phyloP scores from a whole-genome alignment of 2,113 vertebrate genomes.

The Sinocyclocheilus rhinocerous region DNA sequence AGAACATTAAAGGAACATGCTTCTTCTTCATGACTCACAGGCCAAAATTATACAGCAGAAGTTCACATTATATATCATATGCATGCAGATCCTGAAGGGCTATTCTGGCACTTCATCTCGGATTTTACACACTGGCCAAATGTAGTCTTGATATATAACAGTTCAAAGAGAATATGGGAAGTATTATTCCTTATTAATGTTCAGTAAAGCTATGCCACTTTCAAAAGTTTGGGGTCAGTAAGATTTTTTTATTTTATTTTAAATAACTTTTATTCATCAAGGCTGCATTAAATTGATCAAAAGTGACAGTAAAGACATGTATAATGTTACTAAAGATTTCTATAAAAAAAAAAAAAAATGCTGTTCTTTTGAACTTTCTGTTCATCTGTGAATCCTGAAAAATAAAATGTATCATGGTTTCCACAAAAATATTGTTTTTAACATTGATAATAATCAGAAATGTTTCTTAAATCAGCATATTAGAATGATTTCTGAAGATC shows the following conservation, averaged over 20 bases:
- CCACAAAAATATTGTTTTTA: neutral
- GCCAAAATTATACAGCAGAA: neutral
- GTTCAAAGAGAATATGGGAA: conserved; percentile 7
- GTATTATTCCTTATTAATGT: neutral
- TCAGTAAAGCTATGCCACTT: neutral
- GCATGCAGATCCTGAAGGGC: neutral
- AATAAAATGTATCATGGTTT: neutral
- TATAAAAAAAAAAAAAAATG: too few species aligned
- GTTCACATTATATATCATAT: neutral
- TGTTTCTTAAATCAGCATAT: neutral
- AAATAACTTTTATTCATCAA: neutral
- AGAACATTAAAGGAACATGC: neutral
- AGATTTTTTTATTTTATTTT: too few species aligned
- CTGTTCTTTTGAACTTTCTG: neutral
- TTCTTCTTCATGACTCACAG: neutral
- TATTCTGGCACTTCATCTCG: neutral
- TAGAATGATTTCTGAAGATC: neutral
- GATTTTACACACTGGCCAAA: neutral
- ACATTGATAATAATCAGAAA: neutral
- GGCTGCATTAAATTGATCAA: neutral
- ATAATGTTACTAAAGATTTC: neutral
- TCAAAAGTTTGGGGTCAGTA: neutral
- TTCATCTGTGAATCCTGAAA: neutral
- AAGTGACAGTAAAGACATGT: neutral
- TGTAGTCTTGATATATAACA: neutral